Evolutionary conservation across 1,140 invertebrate genomes (phyloP).

Genomic region (Oreohelix idahoensis): DNA sequence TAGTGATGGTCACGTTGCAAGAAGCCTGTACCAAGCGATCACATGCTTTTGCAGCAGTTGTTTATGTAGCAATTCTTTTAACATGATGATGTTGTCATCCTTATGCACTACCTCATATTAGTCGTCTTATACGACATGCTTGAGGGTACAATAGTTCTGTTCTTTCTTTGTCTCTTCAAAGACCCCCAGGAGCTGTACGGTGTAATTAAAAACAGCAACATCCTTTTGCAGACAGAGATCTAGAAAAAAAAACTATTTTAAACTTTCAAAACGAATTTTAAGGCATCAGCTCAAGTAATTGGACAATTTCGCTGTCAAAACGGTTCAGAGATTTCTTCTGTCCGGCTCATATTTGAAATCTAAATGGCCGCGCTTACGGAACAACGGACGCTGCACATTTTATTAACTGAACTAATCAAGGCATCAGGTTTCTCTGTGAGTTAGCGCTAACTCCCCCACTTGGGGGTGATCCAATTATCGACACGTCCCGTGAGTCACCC

Average conservation of each 20-base stretch:
- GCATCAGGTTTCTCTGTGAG: not conserved
- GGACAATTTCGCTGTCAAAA: not conserved
- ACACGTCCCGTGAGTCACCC: not conserved
- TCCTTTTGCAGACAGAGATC: not conserved
- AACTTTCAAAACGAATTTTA: not conserved
- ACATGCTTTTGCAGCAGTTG: too few relatives aligned
- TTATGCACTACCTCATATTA: too few relatives aligned
- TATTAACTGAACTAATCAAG: not conserved
- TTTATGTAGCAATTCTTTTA: too few relatives aligned
- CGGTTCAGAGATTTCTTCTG: not conserved
- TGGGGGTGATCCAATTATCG: slow-evolving; percentile 16
- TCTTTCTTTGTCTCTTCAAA: too few relatives aligned
- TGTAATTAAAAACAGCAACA: not conserved
- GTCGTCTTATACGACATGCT: too few relatives aligned
- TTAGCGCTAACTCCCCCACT: not conserved
- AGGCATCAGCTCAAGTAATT: not conserved
- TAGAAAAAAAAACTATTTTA: not conserved
- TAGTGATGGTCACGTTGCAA: not conserved
- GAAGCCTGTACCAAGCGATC: too few relatives aligned
- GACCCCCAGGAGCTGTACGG: too few relatives aligned
- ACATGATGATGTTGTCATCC: too few relatives aligned
- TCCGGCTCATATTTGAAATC: not conserved
- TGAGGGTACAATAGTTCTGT: too few relatives aligned
- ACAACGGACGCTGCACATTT: not conserved
- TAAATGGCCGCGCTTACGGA: not conserved